phyloP scores from a whole-genome alignment of 2,797 vertebrate species.

The Scolopax rusticola region DNA sequence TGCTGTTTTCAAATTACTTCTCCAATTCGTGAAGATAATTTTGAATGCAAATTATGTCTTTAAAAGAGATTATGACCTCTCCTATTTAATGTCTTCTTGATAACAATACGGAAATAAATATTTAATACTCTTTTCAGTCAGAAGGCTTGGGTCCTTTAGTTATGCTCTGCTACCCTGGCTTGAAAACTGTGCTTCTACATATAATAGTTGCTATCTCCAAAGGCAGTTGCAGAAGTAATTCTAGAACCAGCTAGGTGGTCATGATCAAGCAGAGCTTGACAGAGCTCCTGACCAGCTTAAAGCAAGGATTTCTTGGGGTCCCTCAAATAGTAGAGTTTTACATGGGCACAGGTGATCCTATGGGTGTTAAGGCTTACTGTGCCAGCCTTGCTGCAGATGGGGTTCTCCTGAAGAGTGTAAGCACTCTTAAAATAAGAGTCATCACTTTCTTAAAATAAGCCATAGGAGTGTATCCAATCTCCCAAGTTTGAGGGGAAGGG shows the following conservation, averaged over 20 bases:
- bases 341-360: fast-evolving
- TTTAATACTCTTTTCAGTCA: neutral
- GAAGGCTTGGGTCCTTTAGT: neutral
- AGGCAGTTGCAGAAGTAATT: neutral
- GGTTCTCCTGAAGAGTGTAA: neutral
- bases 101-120: slow-evolving; percentile 7
- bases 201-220: neutral
- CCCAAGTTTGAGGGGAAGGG: neutral
- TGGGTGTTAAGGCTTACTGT: neutral
- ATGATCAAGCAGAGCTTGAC: neutral
- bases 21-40: slow-evolving; percentile 15
- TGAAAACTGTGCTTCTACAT: neutral
- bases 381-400: neutral
- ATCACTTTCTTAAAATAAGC: neutral
- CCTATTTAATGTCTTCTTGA: neutral
- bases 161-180: neutral
- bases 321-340: neutral
- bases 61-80: slow-evolving; percentile 5
- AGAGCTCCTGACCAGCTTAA: neutral
- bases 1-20: neutral
- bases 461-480: neutral
- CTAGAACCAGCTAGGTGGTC: neutral
- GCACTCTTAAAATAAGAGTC: neutral
- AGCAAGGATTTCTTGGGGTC: neutral
- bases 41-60: slow-evolving; percentile 14